phyloP scores from a whole-genome alignment of 2,888 invertebrate genomes.

The Endotricha flammealis region DNA sequence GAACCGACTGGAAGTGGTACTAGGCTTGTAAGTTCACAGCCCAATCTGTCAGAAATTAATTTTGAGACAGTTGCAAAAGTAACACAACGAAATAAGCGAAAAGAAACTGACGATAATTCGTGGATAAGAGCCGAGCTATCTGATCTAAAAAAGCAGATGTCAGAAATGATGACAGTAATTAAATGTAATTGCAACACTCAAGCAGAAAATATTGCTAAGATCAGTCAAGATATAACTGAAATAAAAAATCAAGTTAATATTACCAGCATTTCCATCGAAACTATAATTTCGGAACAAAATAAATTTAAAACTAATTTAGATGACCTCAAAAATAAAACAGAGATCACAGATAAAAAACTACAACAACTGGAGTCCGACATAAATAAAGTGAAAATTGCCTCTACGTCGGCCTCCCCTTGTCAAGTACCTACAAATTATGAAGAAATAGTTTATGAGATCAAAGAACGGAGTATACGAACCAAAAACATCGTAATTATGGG shows the following conservation, averaged over 20 bases:
- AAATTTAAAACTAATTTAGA: not conserved
- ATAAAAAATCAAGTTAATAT: not conserved
- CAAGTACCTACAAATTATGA: no score
- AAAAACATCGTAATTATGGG: no score
- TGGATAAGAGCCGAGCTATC: slow-evolving; percentile 2
- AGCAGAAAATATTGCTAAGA: not conserved
- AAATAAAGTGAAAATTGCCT: no score
- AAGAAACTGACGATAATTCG: slow-evolving; percentile 1
- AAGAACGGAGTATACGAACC: no score
- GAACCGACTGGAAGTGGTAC: no score
- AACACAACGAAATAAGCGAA: slow-evolving; percentile 2
- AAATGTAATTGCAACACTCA: not conserved
- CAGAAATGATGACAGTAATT: no score
- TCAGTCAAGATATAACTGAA: not conserved
- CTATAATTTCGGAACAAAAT: not conserved
- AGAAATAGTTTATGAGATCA: no score
- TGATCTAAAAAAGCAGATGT: no score
- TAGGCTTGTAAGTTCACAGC: no score
- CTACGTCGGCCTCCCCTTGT: no score
- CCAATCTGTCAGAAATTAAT: not conserved
- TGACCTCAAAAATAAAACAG: not conserved
- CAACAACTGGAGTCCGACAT: no score
- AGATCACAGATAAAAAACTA: no score
- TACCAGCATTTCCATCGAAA: not conserved
- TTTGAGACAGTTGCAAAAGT: not conserved